phyloP scores from a whole-genome alignment of 2,113 vertebrate species.

The Brienomyrus brachyistius region DNA sequence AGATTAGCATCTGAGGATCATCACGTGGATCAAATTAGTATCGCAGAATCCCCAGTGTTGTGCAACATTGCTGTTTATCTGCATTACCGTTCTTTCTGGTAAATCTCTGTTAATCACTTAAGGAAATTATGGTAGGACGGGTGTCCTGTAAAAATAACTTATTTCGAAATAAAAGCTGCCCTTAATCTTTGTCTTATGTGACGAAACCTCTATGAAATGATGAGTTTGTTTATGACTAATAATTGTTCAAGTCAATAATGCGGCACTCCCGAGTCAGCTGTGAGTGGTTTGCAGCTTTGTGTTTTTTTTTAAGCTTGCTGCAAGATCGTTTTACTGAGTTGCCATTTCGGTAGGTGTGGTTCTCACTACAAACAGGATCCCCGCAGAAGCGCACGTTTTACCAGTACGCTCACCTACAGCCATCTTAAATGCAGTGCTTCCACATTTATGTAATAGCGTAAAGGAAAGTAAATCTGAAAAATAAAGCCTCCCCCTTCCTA shows the following conservation, averaged over 20 bases:
- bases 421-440: not conserved
- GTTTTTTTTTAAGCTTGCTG: not conserved
- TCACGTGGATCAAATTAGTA: not conserved
- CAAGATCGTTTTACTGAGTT: not conserved
- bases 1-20: not conserved
- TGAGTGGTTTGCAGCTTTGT: not conserved
- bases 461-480: not conserved
- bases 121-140: not conserved
- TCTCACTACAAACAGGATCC: not conserved
- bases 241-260: not conserved
- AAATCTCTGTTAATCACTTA: not conserved
- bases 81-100: not conserved
- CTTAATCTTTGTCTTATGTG: not conserved
- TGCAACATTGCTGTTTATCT: not conserved
- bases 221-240: not conserved
- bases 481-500: constrained; percentile 9
- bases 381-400: not conserved
- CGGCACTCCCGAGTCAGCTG: not conserved
- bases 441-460: not conserved
- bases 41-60: not conserved
- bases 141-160: not conserved
- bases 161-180: not conserved
- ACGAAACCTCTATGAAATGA: not conserved
- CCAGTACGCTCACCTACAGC: not conserved
- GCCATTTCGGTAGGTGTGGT: not conserved